Evolutionary conservation across 2,797 vertebrate species (phyloP).

Genomic region (Oryzias sinensis): DNA sequence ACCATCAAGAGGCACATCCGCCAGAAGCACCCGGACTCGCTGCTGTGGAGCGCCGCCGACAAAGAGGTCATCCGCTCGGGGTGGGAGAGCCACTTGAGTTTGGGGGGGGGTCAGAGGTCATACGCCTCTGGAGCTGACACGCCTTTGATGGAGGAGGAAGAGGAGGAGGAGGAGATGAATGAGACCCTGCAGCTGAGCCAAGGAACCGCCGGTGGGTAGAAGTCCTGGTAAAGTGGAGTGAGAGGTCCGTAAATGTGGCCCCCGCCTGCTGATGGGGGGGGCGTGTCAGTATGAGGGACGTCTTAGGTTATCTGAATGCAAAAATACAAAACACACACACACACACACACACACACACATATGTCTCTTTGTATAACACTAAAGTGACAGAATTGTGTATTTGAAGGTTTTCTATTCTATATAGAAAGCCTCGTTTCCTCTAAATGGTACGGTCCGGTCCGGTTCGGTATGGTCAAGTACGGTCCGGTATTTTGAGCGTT

Average conservation of each 20-base stretch:
- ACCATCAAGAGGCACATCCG: slow-evolving; percentile 94
- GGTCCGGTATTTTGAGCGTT: too few relatives aligned
- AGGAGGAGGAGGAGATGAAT: slow-evolving; percentile 55
- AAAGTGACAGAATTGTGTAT: too few relatives aligned
- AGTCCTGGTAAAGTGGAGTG: background rate
- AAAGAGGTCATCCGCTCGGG: slow-evolving; percentile 91
- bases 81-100: slow-evolving; percentile 88
- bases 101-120: slow-evolving; percentile 69
- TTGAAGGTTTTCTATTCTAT: too few relatives aligned
- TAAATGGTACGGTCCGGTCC: too few relatives aligned
- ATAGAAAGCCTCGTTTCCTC: too few relatives aligned
- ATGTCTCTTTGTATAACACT: too few relatives aligned
- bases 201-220: slow-evolving; percentile 61
- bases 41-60: slow-evolving; percentile 86
- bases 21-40: slow-evolving; percentile 90
- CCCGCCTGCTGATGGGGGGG: too few relatives aligned
- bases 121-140: slow-evolving; percentile 38
- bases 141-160: slow-evolving; percentile 39
- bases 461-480: too few relatives aligned
- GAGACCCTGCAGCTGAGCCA: slow-evolving; percentile 55
- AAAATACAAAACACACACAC: too few relatives aligned
- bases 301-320: too few relatives aligned
- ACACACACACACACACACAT: too few relatives aligned
- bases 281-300: too few relatives aligned
- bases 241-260: slow-evolving; percentile 8